phyloP scores from a whole-genome alignment of 1,140 invertebrate genomes.

The Drosophila ogumai region DNA sequence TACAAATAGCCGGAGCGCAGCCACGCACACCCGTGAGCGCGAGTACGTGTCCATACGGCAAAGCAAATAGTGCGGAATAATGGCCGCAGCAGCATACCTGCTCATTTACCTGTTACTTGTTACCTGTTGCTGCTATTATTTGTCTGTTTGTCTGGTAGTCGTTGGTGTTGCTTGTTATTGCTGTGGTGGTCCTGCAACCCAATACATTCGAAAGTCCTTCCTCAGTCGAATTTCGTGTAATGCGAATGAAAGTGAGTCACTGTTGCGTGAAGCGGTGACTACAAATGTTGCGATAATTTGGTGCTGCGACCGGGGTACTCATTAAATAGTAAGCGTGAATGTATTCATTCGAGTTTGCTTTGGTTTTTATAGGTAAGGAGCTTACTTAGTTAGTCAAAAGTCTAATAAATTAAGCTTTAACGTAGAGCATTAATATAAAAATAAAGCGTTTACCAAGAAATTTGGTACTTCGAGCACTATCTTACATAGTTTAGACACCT shows the following conservation, averaged over 20 bases:
- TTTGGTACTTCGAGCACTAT: not conserved
- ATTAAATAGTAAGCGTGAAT: not conserved
- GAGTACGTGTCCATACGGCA: conserved; percentile 69
- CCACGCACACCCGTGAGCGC: conserved; percentile 27
- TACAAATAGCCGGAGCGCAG: conserved; percentile 39
- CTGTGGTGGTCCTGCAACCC: not conserved
- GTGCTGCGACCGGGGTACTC: not conserved
- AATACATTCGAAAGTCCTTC: conserved; percentile 9
- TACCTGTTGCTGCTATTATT: conserved; percentile 14
- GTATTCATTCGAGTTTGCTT: not conserved
- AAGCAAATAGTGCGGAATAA: conserved; percentile 69
- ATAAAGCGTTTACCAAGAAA: not conserved
- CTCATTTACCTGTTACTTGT: conserved; percentile 21
- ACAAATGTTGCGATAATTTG: conserved; percentile 7
- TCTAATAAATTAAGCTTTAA: not conserved
- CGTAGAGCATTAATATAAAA: not conserved
- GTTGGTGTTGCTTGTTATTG: not conserved
- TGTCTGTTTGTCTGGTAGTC: conserved; percentile 1
- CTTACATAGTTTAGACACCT: not conserved
- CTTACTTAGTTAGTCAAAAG: no score
- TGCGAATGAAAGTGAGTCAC: conserved; percentile 4
- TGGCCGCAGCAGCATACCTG: conserved; percentile 20
- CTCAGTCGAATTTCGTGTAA: not conserved
- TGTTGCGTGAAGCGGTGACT: conserved; percentile 4
- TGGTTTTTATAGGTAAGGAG: not conserved